Conservation (phyloP, 1,140 invertebrate species). For the Brachionus rotundiformis region DNA sequence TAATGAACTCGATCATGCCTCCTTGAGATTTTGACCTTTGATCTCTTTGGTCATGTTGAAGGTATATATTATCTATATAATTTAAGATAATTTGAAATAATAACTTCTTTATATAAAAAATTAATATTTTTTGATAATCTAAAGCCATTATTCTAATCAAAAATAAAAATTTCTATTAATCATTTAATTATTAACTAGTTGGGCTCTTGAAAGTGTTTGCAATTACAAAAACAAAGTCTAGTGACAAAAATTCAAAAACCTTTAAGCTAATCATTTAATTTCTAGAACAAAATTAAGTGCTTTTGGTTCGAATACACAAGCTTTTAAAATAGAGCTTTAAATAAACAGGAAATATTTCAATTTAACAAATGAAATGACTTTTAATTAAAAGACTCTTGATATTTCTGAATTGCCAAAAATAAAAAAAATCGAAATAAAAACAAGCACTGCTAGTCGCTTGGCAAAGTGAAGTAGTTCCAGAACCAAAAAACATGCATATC, state of each 20-base stretch:
- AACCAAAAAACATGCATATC: neutral
- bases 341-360: slow-evolving; percentile 49
- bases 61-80: too few relatives aligned
- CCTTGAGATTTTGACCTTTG: too few relatives aligned
- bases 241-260: neutral
- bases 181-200: too few relatives aligned
- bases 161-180: too few relatives aligned
- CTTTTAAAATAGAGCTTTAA: slow-evolving; percentile 4
- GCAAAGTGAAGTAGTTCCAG: neutral
- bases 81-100: too few relatives aligned
- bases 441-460: neutral
- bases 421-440: slow-evolving; percentile 8
- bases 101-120: too few relatives aligned
- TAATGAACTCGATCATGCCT: too few relatives aligned
- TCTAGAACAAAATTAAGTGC: slow-evolving; percentile 12
- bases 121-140: too few relatives aligned
- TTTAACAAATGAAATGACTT: slow-evolving; percentile 23
- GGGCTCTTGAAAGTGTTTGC: too few relatives aligned
- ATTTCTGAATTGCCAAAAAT: slow-evolving; percentile 16
- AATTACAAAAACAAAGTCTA: neutral
- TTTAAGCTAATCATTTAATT: slow-evolving; percentile 16
- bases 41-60: too few relatives aligned
- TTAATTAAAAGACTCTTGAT: slow-evolving; percentile 44
- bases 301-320: slow-evolving; percentile 1
- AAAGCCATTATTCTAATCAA: too few relatives aligned